Evolutionary conservation across 2,113 vertebrate species (phyloP), one percentile per base, ranked within the genome.

Genomic region (Clupea harengus): DNA sequence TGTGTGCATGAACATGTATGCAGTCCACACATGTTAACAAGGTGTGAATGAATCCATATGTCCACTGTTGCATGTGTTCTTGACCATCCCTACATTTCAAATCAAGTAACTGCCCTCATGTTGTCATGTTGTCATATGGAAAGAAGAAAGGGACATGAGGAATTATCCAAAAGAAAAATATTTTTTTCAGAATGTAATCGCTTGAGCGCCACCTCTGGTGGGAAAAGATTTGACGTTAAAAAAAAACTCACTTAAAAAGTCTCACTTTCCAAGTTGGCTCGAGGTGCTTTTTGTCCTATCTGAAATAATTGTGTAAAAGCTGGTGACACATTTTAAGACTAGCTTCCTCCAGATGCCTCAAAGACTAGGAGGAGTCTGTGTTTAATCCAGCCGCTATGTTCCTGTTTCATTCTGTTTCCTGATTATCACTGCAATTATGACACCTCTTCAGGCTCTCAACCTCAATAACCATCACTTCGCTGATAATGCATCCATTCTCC

Each of bases 191-290:
- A 54, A 60, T 60, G 18, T 3, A 60, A 60, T 54, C 82, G 75
- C 82, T 57, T 81, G 50, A 87, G 88, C 84, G 82, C 86, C 86
- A 47, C 80, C 78, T 50, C 82, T 82, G 88, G 81, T 81, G 25
- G 45, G 39, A 44, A 8, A 22, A 45, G 13, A 8, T 32, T 28
- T 82, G 7, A 67, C 17, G 17, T 15, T 15, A 57, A 17, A 57
- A 22, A 57, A 20, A 60, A 22, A 6, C 2, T 57, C 52, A 17
- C 20, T 22, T 60, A 60, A 49, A 88, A 84, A 87, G 88, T 82
- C 81, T 47, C 83, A 86, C 87, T 83, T 87, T 8, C 13, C 9
- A 9, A 49, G 13, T 39, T 49, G 47, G 47, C 47, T 49, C 47
- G 9, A 49, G 47, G 52, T 54, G 15, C 10, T 49, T 54, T 17